Percentiles rank a stretch among this genome's conserved stretches.
These are phyloP conservation scores for Aphaenogaster rudis DNA, from an alignment of 1,140 invertebrate genomes.

Conservation along the genomic window DNA sequence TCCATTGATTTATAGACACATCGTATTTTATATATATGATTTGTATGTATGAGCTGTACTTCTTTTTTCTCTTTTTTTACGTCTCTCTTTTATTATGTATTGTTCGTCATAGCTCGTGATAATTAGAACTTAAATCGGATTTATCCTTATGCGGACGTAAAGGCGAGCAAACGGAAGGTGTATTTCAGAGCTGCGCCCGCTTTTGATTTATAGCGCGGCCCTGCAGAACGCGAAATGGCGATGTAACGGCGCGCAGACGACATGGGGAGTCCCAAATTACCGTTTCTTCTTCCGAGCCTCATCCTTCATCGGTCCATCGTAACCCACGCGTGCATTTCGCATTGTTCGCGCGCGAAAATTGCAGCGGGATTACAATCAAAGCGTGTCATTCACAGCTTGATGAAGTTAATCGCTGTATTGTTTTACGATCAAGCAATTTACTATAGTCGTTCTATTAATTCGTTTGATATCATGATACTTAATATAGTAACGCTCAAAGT, in stretches of 20 bases:
- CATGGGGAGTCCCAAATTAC: conserved; percentile 77
- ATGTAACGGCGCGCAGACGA: conserved; percentile 68
- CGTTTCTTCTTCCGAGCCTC: conserved; percentile 66
- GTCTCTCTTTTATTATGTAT: background rate
- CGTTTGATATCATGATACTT: background rate
- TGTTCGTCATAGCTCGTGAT: conserved; percentile 15
- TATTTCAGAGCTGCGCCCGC: conserved; percentile 52
- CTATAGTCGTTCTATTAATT: background rate
- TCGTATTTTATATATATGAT: background rate
- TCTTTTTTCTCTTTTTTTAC: background rate
- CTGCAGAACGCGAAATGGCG: conserved; percentile 69
- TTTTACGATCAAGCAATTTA: conserved; percentile 3
- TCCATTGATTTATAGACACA: background rate
- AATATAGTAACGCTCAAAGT: background rate
- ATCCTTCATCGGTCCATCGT: conserved; percentile 69
- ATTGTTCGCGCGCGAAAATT: conserved; percentile 32
- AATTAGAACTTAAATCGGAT: conserved; percentile 64
- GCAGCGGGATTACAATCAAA: conserved; percentile 31
- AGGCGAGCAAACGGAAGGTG: conserved; percentile 49
- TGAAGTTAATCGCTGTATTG: background rate
- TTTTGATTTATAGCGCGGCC: conserved; percentile 71
- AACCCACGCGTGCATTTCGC: conserved; percentile 68
- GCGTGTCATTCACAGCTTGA: conserved; percentile 6
- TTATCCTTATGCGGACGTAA: conserved; percentile 38
- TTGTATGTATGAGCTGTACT: background rate